A percentile compares a stretch with the other conserved stretches of the same genome.
These are phyloP conservation scores for Scartelaos histophorus DNA, from an alignment of 2,113 vertebrate species.

Conservation along the genomic window DNA sequence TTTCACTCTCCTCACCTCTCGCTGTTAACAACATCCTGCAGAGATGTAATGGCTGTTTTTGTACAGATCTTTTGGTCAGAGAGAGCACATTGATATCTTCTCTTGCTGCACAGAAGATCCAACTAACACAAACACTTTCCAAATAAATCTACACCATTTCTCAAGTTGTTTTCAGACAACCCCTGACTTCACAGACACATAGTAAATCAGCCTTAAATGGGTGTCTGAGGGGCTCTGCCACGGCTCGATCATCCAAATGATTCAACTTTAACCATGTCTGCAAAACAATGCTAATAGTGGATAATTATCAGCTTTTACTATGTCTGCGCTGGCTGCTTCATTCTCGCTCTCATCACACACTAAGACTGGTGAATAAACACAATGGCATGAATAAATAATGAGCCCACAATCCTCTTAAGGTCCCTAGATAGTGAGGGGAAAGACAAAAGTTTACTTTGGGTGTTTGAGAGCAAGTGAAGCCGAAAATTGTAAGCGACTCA, in stretches of 20 bases:
- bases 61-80: constrained; percentile 32
- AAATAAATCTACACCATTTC: constrained; percentile 44
- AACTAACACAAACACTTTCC: constrained; percentile 42
- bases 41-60: constrained; percentile 40
- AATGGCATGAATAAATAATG: constrained; percentile 76
- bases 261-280: constrained; percentile 55
- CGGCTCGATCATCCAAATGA: constrained; percentile 54
- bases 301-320: constrained; percentile 73
- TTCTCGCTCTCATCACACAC: constrained; percentile 58
- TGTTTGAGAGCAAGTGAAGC: constrained; percentile 72
- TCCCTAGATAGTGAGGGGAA: constrained; percentile 57
- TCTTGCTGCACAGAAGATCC: constrained; percentile 31
- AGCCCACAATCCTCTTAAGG: constrained; percentile 71
- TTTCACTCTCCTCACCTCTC: constrained; percentile 60
- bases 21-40: constrained; percentile 57
- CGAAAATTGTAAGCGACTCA: constrained; percentile 75
- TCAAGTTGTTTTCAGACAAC: constrained; percentile 33
- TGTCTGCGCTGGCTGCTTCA: constrained; percentile 46
- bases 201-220: constrained; percentile 71
- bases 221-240: constrained; percentile 47
- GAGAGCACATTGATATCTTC: constrained; percentile 29
- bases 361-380: constrained; percentile 72
- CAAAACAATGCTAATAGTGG: constrained; percentile 72
- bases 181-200: constrained; percentile 60
- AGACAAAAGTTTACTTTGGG: constrained; percentile 77